Conservation (phyloP, 2,113 vertebrate genomes). For the Microcebus tavaratra region DNA sequence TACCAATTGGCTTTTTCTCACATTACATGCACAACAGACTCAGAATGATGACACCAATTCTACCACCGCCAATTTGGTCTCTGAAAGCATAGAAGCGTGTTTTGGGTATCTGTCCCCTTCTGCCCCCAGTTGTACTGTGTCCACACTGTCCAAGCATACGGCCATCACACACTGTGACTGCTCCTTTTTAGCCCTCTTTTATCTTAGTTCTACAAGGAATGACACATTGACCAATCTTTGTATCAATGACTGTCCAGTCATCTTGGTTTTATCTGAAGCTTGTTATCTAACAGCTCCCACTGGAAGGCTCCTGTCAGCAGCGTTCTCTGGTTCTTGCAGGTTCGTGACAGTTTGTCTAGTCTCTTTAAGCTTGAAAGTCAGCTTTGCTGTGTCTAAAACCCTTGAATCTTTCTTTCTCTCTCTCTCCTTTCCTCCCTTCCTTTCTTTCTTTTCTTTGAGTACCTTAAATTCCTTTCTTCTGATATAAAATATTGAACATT, state of each 20-base stretch:
- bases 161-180: too few species aligned
- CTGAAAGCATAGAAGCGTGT: not conserved
- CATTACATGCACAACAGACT: too few species aligned
- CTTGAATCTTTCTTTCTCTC: too few species aligned
- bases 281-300: not conserved
- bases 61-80: not conserved
- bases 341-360: too few species aligned
- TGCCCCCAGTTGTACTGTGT: rapidly evolving
- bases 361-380: not conserved
- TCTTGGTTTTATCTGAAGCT: not conserved
- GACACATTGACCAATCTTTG: too few species aligned
- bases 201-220: too few species aligned
- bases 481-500: not conserved
- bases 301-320: not conserved
- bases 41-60: not conserved
- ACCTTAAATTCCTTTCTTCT: not conserved
- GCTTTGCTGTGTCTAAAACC: not conserved
- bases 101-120: not conserved
- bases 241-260: not conserved
- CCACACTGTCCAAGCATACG: not conserved
- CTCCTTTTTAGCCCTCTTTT: too few species aligned
- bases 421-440: not conserved
- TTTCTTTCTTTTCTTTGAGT: too few species aligned
- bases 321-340: too few species aligned
- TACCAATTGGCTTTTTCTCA: not conserved